Evolutionary conservation across 2,888 invertebrate species (phyloP).

Genomic region (Mythimna albipuncta): DNA sequence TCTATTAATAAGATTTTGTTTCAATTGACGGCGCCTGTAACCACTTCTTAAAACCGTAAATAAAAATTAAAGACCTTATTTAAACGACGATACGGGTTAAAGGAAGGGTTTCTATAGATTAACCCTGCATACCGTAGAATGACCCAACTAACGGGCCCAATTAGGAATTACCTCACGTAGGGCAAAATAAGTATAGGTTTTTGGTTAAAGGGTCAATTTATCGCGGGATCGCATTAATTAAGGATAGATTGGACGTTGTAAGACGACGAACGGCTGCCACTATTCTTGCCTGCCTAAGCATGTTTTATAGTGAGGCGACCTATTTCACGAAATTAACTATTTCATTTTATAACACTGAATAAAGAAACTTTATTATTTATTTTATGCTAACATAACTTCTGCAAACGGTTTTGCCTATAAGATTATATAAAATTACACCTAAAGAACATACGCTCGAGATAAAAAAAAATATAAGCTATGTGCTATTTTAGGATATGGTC

Average conservation of each 20-base stretch:
- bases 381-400: too few species aligned
- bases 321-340: constrained; percentile 3
- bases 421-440: too few species aligned
- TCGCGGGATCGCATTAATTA: constrained; percentile 41
- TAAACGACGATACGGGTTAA: background rate
- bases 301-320: background rate
- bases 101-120: constrained; percentile 5
- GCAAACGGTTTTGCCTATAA: too few species aligned
- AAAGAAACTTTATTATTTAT: background rate
- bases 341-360: background rate
- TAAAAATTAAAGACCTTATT: background rate
- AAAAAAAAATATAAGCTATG: too few species aligned
- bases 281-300: background rate
- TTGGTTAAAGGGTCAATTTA: constrained; percentile 47
- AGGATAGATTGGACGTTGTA: constrained; percentile 24
- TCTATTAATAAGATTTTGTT: too few species aligned
- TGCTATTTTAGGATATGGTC: too few species aligned
- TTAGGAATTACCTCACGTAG: constrained; percentile 46
- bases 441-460: too few species aligned
- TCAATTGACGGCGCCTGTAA: background rate
- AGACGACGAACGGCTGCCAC: constrained; percentile 20
- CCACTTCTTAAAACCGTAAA: background rate
- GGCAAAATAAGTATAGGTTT: constrained; percentile 37
- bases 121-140: constrained; percentile 8
- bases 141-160: constrained; percentile 23